Base-by-base conservation (phyloP, 2,797 vertebrate species). In the Enteromius anoplus region DNA sequence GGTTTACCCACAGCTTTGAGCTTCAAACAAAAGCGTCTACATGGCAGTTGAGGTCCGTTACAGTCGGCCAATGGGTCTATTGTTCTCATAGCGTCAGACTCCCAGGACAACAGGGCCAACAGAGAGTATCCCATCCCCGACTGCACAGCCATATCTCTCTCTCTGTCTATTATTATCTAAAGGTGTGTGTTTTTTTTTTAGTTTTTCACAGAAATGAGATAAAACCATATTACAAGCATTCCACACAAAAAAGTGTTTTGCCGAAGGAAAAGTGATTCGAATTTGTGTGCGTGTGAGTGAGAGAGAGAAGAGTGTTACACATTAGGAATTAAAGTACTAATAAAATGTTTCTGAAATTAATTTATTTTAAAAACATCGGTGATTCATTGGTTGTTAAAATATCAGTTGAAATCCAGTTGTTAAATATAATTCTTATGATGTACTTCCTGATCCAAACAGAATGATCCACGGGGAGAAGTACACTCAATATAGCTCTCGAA, bases 1-100 rank as follows among this genome's bases (percentile, higher is more conserved):
- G 86, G 88, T 83, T 86, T 87, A 89, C 85, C 85, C 86, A 89
- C 91, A 92, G 89, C 90, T 91, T 90, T 81, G 87, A 85, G 58
- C 81, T 84, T 79, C 84, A 71, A 73, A 80, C 81, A 85, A 84
- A 84, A 72, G 79, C 34, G 19, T 47, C 29, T 12, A 14, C 42
- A 64, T 81, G 55, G 42, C 55, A 72, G 80, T 81, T 78, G 58
- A 70, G 75, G 34, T 62, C 68, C 21, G 9, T 81, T 75, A 77
- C 34, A 78, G 69, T 29, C 23, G 10, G 21, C 34, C 69, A 75
- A 60, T 65, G 32, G 40, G 42, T 23, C 70, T 68, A 72, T 72
- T 79, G 81, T 58, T 72, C 58, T 26, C 64, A 49, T 29, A 47
- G 76, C 79, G 10, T 81, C 55, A 81, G 69, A 73, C 55, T 64